Conservation (phyloP, 2,888 invertebrate species). For the Zygothrica quintamaculata region DNA sequence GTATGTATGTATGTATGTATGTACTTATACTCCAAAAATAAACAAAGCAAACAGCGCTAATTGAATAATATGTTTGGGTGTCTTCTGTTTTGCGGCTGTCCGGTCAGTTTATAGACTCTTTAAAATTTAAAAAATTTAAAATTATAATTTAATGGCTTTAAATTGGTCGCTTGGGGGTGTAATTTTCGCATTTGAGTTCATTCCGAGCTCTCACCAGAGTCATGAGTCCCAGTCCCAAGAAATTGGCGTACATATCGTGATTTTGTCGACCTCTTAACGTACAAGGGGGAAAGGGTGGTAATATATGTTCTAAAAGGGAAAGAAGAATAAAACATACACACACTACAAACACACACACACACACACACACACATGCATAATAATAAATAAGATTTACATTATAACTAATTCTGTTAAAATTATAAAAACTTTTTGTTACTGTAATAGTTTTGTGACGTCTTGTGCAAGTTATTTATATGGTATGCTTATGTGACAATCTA, state of each 20-base stretch:
- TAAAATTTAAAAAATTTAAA: conserved; percentile 64
- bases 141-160: conserved; percentile 80
- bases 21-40: conserved; percentile 53
- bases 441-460: too few species aligned
- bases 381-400: too few species aligned
- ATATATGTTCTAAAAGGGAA: conserved; percentile 13
- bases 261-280: conserved; percentile 40
- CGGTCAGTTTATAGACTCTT: conserved; percentile 53
- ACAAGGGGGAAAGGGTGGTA: conserved; percentile 31
- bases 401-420: too few species aligned
- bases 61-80: conserved; percentile 71
- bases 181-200: conserved; percentile 78
- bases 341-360: too few species aligned
- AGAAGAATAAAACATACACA: too few species aligned
- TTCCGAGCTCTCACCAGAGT: conserved; percentile 53
- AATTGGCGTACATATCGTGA: conserved; percentile 45
- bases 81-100: conserved; percentile 41
- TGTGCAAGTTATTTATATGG: too few species aligned
- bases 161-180: conserved; percentile 80
- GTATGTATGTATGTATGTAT: too few species aligned
- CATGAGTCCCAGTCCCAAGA: conserved; percentile 49
- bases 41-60: conserved; percentile 68
- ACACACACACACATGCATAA: too few species aligned
- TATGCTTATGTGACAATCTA: too few species aligned
- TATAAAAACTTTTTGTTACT: too few species aligned